Evolutionary conservation across 2,888 invertebrate genomes (phyloP), one percentile per base, ranked within the genome.

Genomic region (Lochmaea crataegi): DNA sequence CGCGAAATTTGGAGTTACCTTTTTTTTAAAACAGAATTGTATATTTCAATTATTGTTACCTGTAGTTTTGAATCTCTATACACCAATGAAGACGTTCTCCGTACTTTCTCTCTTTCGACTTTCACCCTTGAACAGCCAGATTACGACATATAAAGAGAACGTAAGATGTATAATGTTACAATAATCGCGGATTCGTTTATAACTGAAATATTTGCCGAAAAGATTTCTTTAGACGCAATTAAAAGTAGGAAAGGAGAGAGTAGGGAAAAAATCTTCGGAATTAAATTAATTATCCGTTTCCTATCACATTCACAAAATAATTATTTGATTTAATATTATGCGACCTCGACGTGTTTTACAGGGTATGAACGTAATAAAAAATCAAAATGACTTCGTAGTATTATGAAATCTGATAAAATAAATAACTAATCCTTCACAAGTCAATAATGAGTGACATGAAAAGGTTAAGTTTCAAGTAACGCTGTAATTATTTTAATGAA

Each of bases 91-190:
- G 61, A 63, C 61, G 18, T 63, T 67, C 57, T 67, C 45, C 12
- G 72, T 78, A 80, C 79, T 81, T 80, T 82, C 80, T 81, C 82
- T 80, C 75, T 79, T 79, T 81, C 82, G 82, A 83, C 83, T 83
- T 83, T 83, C 83, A 83, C 83, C 82, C 83, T 83, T 83, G 82
- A 82, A 80, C 79, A 77, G 73, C 75, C 73, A 32, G 80, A 82
- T 83, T 83, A 83, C 82, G 80, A 81, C 81, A 82, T 81, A 76
- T 60, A 48, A 77, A 77, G 77, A 77, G 79, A 77, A 77, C 77
- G 78, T 73, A 73, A 74, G 26, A 65, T 68, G 41, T 61, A 48
- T 57, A 48, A 38, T 41, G 60, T 61, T 61, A 61, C 58, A 67
- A 45, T 58, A 45, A 58, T 51, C 32, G 26, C 51, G 18, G 22